Percentiles rank a stretch among this genome's conserved stretches.
phyloP scores from a whole-genome alignment of 2,888 invertebrate species.

The Buathra laborator region DNA sequence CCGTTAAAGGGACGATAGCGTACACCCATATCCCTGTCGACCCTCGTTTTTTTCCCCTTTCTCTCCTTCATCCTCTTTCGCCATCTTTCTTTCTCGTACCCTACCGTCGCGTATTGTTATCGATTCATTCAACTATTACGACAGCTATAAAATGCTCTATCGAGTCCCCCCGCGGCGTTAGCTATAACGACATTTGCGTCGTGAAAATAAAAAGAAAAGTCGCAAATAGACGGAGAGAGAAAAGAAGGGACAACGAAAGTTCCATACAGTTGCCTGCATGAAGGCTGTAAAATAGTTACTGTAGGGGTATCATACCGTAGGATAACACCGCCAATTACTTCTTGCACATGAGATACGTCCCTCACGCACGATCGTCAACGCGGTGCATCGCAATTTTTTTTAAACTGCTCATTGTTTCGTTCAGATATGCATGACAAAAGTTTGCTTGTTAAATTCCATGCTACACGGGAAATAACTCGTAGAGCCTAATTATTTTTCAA shows the following conservation, averaged over 20 bases:
- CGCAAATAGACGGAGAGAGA: neutral
- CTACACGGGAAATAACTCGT: neutral
- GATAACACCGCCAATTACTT: slow-evolving; percentile 1
- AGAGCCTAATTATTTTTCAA: neutral
- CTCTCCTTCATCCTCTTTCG: slow-evolving; percentile 33
- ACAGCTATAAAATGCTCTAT: slow-evolving; percentile 60
- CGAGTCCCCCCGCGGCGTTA: slow-evolving; percentile 37
- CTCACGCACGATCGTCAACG: no score
- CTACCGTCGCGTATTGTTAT: slow-evolving; percentile 48
- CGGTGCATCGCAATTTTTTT: no score
- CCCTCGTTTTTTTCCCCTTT: slow-evolving; percentile 24
- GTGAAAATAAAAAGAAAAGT: slow-evolving; percentile 46
- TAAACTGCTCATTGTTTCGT: no score
- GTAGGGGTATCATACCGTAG: neutral
- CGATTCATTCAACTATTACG: slow-evolving; percentile 64
- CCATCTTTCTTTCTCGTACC: slow-evolving; percentile 41
- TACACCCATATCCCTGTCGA: slow-evolving; percentile 47
- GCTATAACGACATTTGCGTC: slow-evolving; percentile 48
- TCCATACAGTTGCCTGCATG: slow-evolving; percentile 17
- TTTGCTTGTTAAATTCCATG: neutral
- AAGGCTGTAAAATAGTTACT: slow-evolving; percentile 23
- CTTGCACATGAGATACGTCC: neutral
- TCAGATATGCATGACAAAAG: no score
- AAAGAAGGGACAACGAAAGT: neutral
- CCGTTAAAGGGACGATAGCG: slow-evolving; percentile 54